phyloP scores from a whole-genome alignment of 2,888 invertebrate species.

The Psococerastis gibbosa region DNA sequence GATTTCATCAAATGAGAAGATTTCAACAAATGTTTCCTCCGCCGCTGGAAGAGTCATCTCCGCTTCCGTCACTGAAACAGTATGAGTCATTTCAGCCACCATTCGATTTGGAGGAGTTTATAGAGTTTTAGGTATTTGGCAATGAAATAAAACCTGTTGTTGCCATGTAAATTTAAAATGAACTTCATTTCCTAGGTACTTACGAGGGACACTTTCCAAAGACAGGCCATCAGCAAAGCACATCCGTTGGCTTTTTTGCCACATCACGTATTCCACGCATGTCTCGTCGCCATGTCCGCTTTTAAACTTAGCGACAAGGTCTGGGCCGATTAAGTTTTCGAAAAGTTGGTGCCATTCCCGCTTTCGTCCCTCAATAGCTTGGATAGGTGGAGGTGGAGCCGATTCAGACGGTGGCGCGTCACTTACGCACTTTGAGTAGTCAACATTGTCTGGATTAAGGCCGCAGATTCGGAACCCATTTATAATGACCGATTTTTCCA shows the following conservation, averaged over 20 bases:
- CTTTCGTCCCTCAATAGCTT: too few relatives aligned
- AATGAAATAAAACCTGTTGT: too few relatives aligned
- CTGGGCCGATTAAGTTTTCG: not conserved
- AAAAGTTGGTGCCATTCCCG: not conserved
- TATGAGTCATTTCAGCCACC: too few relatives aligned
- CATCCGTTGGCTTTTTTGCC: not conserved
- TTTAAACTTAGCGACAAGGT: not conserved
- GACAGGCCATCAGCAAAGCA: not conserved
- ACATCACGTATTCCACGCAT: not conserved
- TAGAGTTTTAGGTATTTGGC: too few relatives aligned
- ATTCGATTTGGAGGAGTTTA: too few relatives aligned
- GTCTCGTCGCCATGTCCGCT: not conserved
- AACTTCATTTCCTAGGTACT: too few relatives aligned
- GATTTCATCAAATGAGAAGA: too few relatives aligned
- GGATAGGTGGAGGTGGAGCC: not conserved
- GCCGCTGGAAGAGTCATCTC: too few relatives aligned
- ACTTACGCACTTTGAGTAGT: constrained; percentile 16
- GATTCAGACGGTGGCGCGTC: not conserved
- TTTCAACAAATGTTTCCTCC: too few relatives aligned
- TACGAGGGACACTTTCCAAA: too few relatives aligned
- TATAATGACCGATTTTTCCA: constrained; percentile 16
- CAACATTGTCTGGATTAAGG: constrained; percentile 16
- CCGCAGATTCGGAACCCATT: constrained; percentile 20
- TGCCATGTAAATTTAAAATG: too few relatives aligned
- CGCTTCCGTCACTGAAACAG: too few relatives aligned